Conservation (phyloP, 1,140 invertebrate genomes). For the Antheraea mylitta region DNA sequence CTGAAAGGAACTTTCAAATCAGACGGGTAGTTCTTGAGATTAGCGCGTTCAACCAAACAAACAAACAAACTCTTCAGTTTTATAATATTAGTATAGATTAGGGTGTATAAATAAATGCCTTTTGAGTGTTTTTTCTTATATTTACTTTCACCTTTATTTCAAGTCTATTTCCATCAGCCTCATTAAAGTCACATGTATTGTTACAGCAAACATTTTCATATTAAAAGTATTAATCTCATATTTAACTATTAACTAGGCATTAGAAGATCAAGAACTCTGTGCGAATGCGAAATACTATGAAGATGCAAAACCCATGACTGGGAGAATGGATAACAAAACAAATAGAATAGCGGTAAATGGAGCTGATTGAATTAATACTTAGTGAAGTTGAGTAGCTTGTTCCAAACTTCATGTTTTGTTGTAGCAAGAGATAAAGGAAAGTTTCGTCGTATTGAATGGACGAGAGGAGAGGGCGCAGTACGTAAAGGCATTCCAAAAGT, state of each 20-base stretch:
- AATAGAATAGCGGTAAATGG: conserved; percentile 59
- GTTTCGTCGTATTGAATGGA: conserved; percentile 52
- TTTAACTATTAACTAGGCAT: conserved; percentile 32
- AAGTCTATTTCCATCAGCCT: too few species aligned
- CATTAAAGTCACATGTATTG: too few species aligned
- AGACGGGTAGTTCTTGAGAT: too few species aligned
- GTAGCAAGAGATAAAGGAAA: conserved; percentile 72
- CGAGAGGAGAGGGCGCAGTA: conserved; percentile 41
- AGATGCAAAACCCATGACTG: conserved; percentile 49
- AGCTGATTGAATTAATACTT: conserved; percentile 20
- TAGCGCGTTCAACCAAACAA: too few species aligned
- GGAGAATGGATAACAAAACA: conserved; percentile 52
- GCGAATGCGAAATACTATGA: conserved; percentile 38
- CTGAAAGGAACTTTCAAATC: too few species aligned
- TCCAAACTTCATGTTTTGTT: conserved; percentile 14
- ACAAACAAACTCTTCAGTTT: too few species aligned
- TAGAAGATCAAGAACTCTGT: conserved; percentile 42
- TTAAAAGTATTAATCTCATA: too few species aligned
- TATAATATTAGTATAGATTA: too few species aligned
- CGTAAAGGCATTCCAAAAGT: conserved; percentile 47
- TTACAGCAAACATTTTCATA: too few species aligned
- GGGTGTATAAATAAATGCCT: too few species aligned
- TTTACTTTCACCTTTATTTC: too few species aligned
- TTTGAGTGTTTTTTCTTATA: too few species aligned
- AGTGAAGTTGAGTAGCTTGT: background rate